Base-by-base conservation (phyloP, 2,797 vertebrate genomes). In the Cichlasoma orientale region DNA sequence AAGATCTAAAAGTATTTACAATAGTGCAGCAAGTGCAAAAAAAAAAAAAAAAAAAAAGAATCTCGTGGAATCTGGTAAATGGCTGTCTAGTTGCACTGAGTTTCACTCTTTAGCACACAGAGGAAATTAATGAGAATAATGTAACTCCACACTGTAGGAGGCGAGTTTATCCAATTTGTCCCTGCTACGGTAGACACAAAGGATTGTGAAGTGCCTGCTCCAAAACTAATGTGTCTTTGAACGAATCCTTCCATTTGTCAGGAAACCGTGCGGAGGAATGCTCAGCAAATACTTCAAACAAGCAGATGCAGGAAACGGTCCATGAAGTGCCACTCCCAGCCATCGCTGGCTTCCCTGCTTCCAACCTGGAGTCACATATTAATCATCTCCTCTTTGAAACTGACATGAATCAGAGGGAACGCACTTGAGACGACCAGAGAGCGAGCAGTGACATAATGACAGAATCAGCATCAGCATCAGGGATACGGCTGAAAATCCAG, bases 201-300 rank as follows among this genome's bases (percentile, higher is more conserved):
- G 84, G 58, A 86, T 53, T 83, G 89, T 63, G 69, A 86, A 91
- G 90, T 83, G 83, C 75, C 77, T 56, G 91, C 90, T 94, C 87
- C 83, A 91, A 90, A 89, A 86, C 82, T 44, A 82, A 87, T 75
- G 81, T 54, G 75, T 89, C 83, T 92, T 88, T 82, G 88, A 91
- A 78, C 75, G 38, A 86, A 77, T 74, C 56, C 82, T 82, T 90
- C 83, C 78, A 80, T 92, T 92, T 81, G 84, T 89, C 86, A 59
- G 85, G 84, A 90, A 92, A 85, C 77, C 72, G 74, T 52, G 85
- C 82, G 52, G 74, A 79, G 84, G 87, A 81, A 86, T 56, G 85
- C 88, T 91, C 90, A 83, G 91, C 86, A 90, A 92, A 91, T 86
- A 92, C 93, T 93, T 94, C 85, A 92, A 93, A 93, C 78, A 18